Conservation (phyloP, 2,888 invertebrate species). For the Acronicta psi region DNA sequence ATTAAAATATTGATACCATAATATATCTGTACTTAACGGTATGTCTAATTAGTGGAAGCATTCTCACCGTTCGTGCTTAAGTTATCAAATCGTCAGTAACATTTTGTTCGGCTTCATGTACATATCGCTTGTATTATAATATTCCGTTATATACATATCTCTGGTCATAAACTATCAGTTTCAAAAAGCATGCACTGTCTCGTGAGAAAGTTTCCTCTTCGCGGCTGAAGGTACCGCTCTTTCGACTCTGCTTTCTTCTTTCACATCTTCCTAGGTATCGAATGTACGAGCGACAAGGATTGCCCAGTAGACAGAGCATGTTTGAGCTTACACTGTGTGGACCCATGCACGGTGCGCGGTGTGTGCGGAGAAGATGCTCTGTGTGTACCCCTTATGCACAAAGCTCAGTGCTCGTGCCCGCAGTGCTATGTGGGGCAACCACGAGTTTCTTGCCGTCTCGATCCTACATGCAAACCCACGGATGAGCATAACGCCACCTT, state of each 20-base stretch:
- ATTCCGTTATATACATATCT: slow-evolving; percentile 85
- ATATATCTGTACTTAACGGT: slow-evolving; percentile 71
- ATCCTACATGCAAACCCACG: slow-evolving; percentile 92
- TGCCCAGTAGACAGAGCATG: slow-evolving; percentile 97
- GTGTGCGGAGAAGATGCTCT: slow-evolving; percentile 97
- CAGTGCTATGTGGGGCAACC: slow-evolving; percentile 96
- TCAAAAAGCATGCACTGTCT: slow-evolving; percentile 91
- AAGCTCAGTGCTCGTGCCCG: slow-evolving; percentile 96
- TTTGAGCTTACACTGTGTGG: slow-evolving; percentile 96
- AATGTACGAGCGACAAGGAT: slow-evolving; percentile 97
- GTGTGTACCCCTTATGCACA: slow-evolving; percentile 95
- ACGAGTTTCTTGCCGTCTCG: slow-evolving; percentile 93
- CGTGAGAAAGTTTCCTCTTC: slow-evolving; percentile 95
- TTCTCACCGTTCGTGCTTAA: slow-evolving; percentile 90
- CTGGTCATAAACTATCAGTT: slow-evolving; percentile 88
- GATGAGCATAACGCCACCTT: slow-evolving; percentile 89
- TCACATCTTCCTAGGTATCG: slow-evolving; percentile 92
- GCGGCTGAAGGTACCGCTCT: slow-evolving; percentile 96
- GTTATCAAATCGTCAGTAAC: slow-evolving; percentile 86
- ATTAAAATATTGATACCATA: slow-evolving; percentile 53
- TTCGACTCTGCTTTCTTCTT: slow-evolving; percentile 90
- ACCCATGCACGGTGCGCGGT: slow-evolving; percentile 96
- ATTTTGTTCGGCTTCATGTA: slow-evolving; percentile 89
- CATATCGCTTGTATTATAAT: slow-evolving; percentile 90
- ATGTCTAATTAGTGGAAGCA: slow-evolving; percentile 86